phyloP scores from a whole-genome alignment of 2,113 vertebrate species.

The Brachionichthys hirsutus region DNA sequence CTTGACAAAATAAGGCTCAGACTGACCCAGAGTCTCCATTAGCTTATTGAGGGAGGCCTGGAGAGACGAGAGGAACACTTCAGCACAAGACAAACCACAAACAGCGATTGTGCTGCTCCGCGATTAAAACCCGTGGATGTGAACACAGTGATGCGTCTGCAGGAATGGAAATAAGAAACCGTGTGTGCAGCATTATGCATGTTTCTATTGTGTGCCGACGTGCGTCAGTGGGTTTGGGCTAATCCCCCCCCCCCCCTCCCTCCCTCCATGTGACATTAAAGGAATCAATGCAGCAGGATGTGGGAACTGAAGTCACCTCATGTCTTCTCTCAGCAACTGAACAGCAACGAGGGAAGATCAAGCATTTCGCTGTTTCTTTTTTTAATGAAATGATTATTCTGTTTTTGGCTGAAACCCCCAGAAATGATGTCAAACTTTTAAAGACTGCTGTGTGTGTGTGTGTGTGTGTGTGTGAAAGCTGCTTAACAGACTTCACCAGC shows the following conservation, averaged over 20 bases:
- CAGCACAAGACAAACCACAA: neutral
- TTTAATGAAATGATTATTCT: neutral
- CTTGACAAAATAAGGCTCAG: conserved; percentile 98
- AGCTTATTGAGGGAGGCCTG: conserved; percentile 95
- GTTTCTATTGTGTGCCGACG: conserved; percentile 12
- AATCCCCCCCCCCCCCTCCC: conserved; percentile 60
- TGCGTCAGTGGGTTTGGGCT: conserved; percentile 51
- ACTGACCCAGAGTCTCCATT: conserved; percentile 96
- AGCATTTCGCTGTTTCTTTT: neutral
- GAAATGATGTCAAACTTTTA: conserved; percentile 51
- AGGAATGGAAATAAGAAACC: neutral
- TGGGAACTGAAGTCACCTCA: conserved; percentile 75
- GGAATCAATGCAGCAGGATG: conserved; percentile 77
- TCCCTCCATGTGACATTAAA: conserved; percentile 70
- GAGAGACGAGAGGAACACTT: conserved; percentile 7
- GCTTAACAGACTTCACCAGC: conserved; percentile 11
- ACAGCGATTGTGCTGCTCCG: neutral
- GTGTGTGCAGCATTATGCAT: conserved; percentile 13
- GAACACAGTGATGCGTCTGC: neutral
- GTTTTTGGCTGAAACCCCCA: conserved; percentile 18
- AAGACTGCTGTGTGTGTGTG: conserved; percentile 26
- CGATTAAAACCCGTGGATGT: no score
- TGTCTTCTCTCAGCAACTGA: neutral
- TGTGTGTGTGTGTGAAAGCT: conserved; percentile 18
- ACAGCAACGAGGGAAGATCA: neutral